Base-by-base conservation (phyloP, 2,888 invertebrate species). In the Lamproptera curius region DNA sequence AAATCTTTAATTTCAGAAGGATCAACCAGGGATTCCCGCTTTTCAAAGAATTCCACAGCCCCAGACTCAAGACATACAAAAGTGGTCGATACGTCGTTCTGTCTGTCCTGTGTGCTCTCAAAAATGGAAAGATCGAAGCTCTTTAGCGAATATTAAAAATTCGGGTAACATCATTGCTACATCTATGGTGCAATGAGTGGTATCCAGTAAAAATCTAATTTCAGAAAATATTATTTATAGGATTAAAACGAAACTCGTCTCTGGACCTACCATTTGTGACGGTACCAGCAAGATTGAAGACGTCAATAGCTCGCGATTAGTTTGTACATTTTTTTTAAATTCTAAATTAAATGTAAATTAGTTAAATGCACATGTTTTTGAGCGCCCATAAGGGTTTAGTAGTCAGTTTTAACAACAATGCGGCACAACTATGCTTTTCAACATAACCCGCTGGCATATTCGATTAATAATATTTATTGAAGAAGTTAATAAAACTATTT, bases 91-190 rank as follows among this genome's bases (percentile, higher is more conserved):
- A 42, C 75, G 87, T 1, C 76, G 83, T 1, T 73, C 85, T 0
- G 61, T 79, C n/a, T 87, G 87, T 49, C 86, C 86, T 0, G 87
- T 85, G 28, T 87, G 87, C 59, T 86, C 87, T 0, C 80, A 84
- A 51, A 86, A 83, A 55, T 87, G 87, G 87, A 76, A 55, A 50
- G 87, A 87, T 52, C 66, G 74, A 41, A 84, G 74, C 51, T 70
- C 76, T 9, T 72, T 87, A 42, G 58, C 47, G 2, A 83, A 75
- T 38, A 68, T 87, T 14, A 85, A 81, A 62, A 68, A 69, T 61
- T 86, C 87, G 20, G 87, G 87, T 83, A 58, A 20, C 20, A 5
- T 20, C 20, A 6, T 20, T 6, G 6, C 20, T 20, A 3, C 20
- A 20, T 20, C 20, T 20, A 20, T n/a, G n/a, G n/a, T n/a, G n/a